Percentiles rank a stretch among this genome's conserved stretches.
Conservation (phyloP, 1,140 invertebrate genomes). For the Cardiocondyla obscurior region DNA sequence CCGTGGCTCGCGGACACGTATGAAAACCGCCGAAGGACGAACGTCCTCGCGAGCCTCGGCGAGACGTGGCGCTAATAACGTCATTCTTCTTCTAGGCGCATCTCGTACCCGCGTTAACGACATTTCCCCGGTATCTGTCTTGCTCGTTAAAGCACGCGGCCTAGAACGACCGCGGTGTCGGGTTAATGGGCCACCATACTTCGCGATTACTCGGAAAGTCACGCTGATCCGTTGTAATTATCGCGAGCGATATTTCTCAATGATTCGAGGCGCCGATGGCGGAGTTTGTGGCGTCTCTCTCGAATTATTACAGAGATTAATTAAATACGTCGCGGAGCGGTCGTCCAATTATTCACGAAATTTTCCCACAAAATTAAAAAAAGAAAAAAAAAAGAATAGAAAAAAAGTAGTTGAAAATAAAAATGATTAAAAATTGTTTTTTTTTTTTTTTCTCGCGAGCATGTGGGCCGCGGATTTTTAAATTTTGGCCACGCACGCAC, state of each 20-base stretch:
- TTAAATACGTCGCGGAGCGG: not conserved
- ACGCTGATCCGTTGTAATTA: not conserved
- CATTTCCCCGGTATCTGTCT: not conserved
- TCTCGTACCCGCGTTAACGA: not conserved
- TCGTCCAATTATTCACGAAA: not conserved
- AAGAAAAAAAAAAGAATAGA: not conserved
- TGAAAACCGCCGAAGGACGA: slow-evolving; percentile 3
- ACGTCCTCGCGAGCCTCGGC: not conserved
- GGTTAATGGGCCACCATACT: not conserved
- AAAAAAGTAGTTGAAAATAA: too few relatives aligned
- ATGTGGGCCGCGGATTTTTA: not conserved
- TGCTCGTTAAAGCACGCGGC: not conserved
- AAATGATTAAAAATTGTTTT: too few relatives aligned
- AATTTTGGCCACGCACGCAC: not conserved
- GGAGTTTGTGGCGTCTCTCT: too few relatives aligned
- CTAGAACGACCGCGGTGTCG: not conserved
- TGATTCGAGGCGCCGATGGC: not conserved
- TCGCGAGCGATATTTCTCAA: slow-evolving; percentile 4
- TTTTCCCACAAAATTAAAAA: not conserved
- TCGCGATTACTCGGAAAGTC: not conserved
- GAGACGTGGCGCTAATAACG: not conserved
- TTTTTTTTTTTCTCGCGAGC: not conserved
- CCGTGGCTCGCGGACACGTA: not conserved
- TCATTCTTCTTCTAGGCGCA: slow-evolving; percentile 1
- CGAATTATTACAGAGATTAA: not conserved